Base-by-base conservation (phyloP, 2,888 invertebrate species). In the Lissocephala sabroskyi region DNA sequence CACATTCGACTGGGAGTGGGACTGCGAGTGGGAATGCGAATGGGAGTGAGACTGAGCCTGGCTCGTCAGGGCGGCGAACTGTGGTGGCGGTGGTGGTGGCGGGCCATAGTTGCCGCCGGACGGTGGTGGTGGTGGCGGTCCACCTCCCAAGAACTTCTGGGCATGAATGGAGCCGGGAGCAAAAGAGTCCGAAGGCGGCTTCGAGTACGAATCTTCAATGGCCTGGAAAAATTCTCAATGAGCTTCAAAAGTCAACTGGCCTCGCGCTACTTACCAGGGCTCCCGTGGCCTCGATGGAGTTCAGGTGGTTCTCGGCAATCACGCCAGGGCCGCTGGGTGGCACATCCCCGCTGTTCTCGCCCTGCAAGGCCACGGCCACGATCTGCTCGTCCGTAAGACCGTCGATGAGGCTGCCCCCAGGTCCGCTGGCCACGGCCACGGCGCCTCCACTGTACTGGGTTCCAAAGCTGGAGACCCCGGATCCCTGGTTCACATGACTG, bases 41-140 rank as follows among this genome's bases (percentile, higher is more conserved):
- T 48, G 50, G n/a, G 37, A 41, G n/a, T 54, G 47, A 1, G 56
- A 30, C 18, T 61, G 60, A 4, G 16, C 16, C 11, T 48, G 50
- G 32, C 29, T 54, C 16, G 56, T 74, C 10, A 61, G 40, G 4
- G 56, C 52, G 0, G 60, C 56, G 19, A 50, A 57, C 28, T 57
- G 64, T 3, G 53, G 51, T 0, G 50, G 37, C 7, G 47, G 23
- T 23, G 23, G 23, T 5, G 45, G 50, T 17, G 62, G 61, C 3
- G 55, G 58, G 4, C 71, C 66, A 6, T 56, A 66, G 37, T 64
- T 66, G 0, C 50, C 89, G 45, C 88, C 88, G 2, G 90, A 89
- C 1, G 90, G 88, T 4, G 87, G 54, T 1, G 88, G 45, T 1
- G 88, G 87, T 19, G 89, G 89, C 0, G 88, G 87, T 0, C 89